These are phyloP conservation scores for Ceratitis capitata DNA, from an alignment of 1,140 invertebrate species.

Conservation along the genomic window DNA sequence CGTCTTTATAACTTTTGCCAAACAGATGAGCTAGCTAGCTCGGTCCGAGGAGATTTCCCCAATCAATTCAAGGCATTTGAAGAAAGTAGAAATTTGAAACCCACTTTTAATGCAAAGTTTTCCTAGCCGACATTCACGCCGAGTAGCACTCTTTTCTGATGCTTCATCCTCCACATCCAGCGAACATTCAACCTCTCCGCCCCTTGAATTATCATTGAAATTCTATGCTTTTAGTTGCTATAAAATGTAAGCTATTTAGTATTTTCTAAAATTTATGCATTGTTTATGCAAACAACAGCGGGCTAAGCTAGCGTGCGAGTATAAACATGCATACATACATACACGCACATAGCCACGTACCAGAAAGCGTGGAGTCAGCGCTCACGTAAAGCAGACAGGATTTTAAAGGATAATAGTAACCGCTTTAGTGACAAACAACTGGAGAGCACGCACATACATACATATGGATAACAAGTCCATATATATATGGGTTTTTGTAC, in stretches of 20 bases:
- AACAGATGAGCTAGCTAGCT: too few relatives aligned
- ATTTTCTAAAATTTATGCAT: constrained; percentile 36
- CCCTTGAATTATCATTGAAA: constrained; percentile 11
- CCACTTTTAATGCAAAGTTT: too few relatives aligned
- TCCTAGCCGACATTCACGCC: too few relatives aligned
- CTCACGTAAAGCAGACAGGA: constrained; percentile 29
- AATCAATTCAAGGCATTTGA: too few relatives aligned
- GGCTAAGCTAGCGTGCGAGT: not conserved
- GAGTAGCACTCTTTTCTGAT: not conserved
- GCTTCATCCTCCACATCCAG: not conserved
- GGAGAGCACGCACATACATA: not conserved
- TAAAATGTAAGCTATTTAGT: constrained; percentile 30
- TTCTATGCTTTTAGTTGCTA: constrained; percentile 12
- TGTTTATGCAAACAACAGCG: constrained; percentile 26
- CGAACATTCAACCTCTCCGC: not conserved
- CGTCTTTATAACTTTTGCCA: too few relatives aligned
- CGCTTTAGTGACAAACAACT: constrained; percentile 23
- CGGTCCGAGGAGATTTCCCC: too few relatives aligned
- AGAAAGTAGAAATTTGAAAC: too few relatives aligned
- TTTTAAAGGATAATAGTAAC: constrained; percentile 36
- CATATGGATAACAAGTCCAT: not conserved
- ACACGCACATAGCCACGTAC: not conserved
- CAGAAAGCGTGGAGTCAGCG: not conserved
- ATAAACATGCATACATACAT: not conserved
- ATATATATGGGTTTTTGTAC: not conserved